Conservation (phyloP, 1,140 invertebrate species). For the Drosophila asahinai region DNA sequence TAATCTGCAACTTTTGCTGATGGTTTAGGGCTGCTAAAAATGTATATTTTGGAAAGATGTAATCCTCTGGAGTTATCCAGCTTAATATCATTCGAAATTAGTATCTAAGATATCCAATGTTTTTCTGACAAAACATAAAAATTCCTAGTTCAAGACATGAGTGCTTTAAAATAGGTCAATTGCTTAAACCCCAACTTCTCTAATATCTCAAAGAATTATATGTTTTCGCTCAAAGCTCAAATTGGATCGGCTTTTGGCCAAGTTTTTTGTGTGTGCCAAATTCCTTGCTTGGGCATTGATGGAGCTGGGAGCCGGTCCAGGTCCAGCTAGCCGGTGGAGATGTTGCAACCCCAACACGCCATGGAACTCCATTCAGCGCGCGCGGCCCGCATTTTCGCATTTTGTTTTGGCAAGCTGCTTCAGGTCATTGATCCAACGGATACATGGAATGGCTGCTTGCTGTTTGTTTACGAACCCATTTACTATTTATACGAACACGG, state of each 20-base stretch:
- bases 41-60: not conserved
- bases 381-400: conserved; percentile 47
- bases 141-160: not conserved
- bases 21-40: not conserved
- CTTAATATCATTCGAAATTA: not conserved
- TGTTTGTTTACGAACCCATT: conserved; percentile 30
- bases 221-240: not conserved
- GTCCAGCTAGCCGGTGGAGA: conserved; percentile 16
- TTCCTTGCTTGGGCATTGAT: conserved; percentile 7
- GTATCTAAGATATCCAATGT: no score
- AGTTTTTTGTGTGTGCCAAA: conserved; percentile 12
- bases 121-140: not conserved
- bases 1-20: no score
- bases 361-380: conserved; percentile 14
- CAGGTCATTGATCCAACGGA: conserved; percentile 43
- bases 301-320: conserved; percentile 25
- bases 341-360: conserved; percentile 30
- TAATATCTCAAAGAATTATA: not conserved
- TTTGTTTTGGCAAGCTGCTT: conserved; percentile 45
- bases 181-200: not conserved
- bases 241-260: conserved; percentile 10
- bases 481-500: conserved; percentile 31
- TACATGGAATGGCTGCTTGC: not conserved
- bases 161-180: not conserved
- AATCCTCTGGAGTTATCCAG: no score